Evolutionary conservation across 2,113 vertebrate species (phyloP).

Genomic region (Vidua macroura): DNA sequence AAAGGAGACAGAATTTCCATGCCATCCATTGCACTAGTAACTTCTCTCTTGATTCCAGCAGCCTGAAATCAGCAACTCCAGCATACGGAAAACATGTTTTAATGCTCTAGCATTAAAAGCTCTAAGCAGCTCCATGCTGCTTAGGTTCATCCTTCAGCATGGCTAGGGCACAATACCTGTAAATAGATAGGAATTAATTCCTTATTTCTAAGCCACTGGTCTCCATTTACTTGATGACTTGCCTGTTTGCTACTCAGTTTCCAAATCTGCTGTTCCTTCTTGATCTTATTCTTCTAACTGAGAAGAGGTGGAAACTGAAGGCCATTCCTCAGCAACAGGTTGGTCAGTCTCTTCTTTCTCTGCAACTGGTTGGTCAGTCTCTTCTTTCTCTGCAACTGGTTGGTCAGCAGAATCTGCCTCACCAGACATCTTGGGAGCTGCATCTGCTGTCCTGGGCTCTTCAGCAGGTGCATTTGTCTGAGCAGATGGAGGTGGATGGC

Average conservation of each 20-base stretch:
- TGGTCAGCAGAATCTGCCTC: neutral
- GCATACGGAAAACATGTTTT: neutral
- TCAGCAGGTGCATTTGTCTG: neutral
- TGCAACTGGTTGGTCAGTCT: neutral
- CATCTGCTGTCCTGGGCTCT: neutral
- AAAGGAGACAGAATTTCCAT: neutral
- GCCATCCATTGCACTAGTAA: neutral
- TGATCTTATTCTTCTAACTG: neutral
- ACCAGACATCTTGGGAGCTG: neutral
- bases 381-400: neutral
- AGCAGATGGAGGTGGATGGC: neutral
- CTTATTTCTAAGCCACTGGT: neutral
- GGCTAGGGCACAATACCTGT: neutral
- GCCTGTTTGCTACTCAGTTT: neutral
- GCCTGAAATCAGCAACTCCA: neutral
- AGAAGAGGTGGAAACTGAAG: neutral
- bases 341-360: neutral
- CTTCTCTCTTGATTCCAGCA: neutral
- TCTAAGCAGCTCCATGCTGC: neutral
- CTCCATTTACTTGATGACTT: neutral
- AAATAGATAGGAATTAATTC: neutral
- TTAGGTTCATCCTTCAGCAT: neutral
- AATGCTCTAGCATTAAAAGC: neutral
- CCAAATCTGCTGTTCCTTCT: neutral
- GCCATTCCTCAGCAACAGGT: neutral